phyloP scores from a whole-genome alignment of 1,140 invertebrate species.

The Pentalonia nigronervosa region DNA sequence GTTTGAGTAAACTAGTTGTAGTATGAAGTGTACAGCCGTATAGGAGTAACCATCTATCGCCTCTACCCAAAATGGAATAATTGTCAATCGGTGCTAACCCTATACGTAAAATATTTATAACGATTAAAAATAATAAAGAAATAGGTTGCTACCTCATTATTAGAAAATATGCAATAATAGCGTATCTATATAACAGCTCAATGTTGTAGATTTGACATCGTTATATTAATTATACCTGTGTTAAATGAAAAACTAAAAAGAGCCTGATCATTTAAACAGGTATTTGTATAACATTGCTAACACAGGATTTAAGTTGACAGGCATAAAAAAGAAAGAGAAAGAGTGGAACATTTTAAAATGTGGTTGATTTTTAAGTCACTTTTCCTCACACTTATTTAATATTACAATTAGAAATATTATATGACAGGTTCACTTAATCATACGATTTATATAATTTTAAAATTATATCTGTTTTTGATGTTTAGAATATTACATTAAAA shows the following conservation, averaged over 20 bases:
- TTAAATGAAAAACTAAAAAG: background rate
- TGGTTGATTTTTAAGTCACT: background rate
- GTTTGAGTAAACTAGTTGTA: background rate
- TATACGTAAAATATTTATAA: background rate
- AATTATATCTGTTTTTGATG: background rate
- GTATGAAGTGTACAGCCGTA: background rate
- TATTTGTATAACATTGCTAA: background rate
- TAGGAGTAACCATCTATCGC: background rate
- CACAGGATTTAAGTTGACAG: background rate
- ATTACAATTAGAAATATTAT: background rate
- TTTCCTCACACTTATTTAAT: background rate
- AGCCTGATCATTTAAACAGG: background rate
- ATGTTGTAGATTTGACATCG: background rate
- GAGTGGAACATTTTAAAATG: background rate
- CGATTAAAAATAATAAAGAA: background rate
- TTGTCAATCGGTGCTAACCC: background rate
- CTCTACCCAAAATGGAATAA: slow-evolving; percentile 19
- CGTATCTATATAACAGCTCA: background rate
- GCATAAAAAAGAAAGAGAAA: background rate
- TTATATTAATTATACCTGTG: background rate
- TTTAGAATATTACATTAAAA: background rate
- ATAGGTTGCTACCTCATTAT: background rate
- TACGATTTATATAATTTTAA: background rate
- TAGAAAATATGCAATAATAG: background rate
- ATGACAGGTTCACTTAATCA: background rate